Evolutionary conservation across 1,140 invertebrate genomes (phyloP), one percentile per base, ranked within the genome.

Genomic region (Drosophila micromelanica): DNA sequence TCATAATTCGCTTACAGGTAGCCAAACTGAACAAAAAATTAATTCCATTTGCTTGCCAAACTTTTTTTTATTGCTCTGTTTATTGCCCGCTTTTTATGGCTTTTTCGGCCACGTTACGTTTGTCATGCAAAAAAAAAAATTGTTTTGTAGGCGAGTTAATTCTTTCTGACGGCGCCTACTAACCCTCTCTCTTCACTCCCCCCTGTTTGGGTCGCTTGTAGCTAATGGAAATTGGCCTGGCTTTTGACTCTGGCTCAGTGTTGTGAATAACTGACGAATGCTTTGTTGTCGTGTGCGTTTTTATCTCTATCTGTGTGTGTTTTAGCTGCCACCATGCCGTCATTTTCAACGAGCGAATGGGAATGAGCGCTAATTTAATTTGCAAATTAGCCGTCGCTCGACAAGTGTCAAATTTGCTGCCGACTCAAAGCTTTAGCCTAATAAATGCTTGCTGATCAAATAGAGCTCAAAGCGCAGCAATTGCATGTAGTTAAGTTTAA

Each of bases 311-410:
- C 5, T 57, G 27, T 54, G 32, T 73, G n/a, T 67, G 49, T 60
- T 73, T 68, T 13, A 32, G 71, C 56, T 77, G 61, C 48, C 40
- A 71, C 64, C 68, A 73, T 82, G 78, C 59, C 78, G 79, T 81
- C 78, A 81, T 78, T 71, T 62, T 48, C 62, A 62, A 62, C 60
- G 38, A 20, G 35, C 55, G 27, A 82, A 84, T 84, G 80, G 55
- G 80, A 82, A 71, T 78, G 80, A 84, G 80, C 80, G 80, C 80
- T 82, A 82, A 82, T 82, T 82, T 82, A 82, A 82, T 82, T 82
- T 82, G 78, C 80, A 82, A 82, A 82, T 82, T 82, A 84, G 80
- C 71, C 80, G 45, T 43, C 56, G 49, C 59, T 57, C 59, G 78
- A 64, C 73, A 73, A 73, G 62, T 73, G 62, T 64, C 73, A 61